Percentiles rank a stretch among this genome's conserved stretches.
phyloP scores from a whole-genome alignment of 2,797 vertebrate genomes.

The Liparis tanakae region DNA sequence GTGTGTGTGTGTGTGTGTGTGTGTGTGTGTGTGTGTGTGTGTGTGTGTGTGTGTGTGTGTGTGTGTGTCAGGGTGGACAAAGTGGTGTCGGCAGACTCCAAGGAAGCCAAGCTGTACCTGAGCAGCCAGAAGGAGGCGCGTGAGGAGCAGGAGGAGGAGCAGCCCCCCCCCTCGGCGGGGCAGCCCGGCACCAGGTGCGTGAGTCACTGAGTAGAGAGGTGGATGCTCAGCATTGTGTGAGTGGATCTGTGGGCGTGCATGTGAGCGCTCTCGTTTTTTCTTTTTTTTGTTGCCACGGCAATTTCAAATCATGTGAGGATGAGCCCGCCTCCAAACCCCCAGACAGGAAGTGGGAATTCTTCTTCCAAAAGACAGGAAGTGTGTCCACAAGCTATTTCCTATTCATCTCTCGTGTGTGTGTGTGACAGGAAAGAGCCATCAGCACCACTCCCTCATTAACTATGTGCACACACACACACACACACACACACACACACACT shows the following conservation, averaged over 20 bases:
- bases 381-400: slow-evolving; percentile 77
- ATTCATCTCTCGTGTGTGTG: slow-evolving; percentile 40
- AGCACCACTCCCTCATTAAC: slow-evolving; percentile 62
- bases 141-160: slow-evolving; percentile 33
- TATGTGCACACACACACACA: not conserved
- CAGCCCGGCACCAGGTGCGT: slow-evolving; percentile 76
- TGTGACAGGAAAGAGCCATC: slow-evolving; percentile 66
- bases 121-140: slow-evolving; percentile 82
- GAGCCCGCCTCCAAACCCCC: slow-evolving; percentile 45
- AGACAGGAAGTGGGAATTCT: slow-evolving; percentile 75
- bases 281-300: slow-evolving; percentile 53
- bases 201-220: not conserved
- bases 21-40: too few species aligned
- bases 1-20: too few species aligned
- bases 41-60: too few species aligned
- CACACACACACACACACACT: not conserved
- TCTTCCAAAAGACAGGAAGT: slow-evolving; percentile 78
- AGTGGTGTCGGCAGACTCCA: slow-evolving; percentile 90
- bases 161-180: not conserved
- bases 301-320: slow-evolving; percentile 39
- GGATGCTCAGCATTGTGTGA: not conserved
- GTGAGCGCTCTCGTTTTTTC: not conserved
- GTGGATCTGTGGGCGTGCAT: not conserved
- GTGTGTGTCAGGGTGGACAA: slow-evolving; percentile 87
- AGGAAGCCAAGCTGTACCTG: slow-evolving; percentile 90